phyloP scores from a whole-genome alignment of 2,797 vertebrate genomes.

The Acanthopagrus latus region DNA sequence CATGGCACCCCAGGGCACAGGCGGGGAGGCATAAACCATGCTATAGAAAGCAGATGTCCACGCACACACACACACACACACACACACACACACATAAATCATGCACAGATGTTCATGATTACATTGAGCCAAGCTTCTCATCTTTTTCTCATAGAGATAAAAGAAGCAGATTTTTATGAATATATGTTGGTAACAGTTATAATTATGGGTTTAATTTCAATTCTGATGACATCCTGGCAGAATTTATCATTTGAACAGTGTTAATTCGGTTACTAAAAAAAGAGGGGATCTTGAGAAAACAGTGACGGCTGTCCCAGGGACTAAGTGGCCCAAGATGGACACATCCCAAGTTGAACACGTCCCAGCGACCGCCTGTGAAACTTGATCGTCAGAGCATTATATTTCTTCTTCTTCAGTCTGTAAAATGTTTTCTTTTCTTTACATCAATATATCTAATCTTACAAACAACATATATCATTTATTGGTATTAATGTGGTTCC shows the following conservation, averaged over 20 bases:
- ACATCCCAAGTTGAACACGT: not conserved
- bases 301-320: not conserved
- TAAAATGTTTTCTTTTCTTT: not conserved
- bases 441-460: not conserved
- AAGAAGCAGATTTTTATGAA: slow-evolving; percentile 18
- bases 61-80: slow-evolving; percentile 33
- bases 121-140: slow-evolving; percentile 23
- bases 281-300: not conserved
- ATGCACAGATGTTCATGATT: slow-evolving; percentile 63
- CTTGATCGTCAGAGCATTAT: not conserved
- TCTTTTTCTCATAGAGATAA: slow-evolving; percentile 45
- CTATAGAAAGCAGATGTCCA: slow-evolving; percentile 79
- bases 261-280: slow-evolving; percentile 18
- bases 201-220: slow-evolving; percentile 18
- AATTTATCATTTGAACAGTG: not conserved
- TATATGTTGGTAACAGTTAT: slow-evolving; percentile 13
- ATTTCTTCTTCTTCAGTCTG: not conserved
- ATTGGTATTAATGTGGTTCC: not conserved
- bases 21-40: slow-evolving; percentile 57
- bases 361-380: not conserved
- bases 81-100: slow-evolving; percentile 34
- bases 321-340: not conserved
- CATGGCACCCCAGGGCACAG: slow-evolving; percentile 60
- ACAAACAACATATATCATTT: not conserved
- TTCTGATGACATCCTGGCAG: not conserved